A percentile compares a stretch with the other conserved stretches of the same genome.
phyloP scores from a whole-genome alignment of 37 sponge, comb jelly and placozoan genomes.

The Ianthella basta region DNA sequence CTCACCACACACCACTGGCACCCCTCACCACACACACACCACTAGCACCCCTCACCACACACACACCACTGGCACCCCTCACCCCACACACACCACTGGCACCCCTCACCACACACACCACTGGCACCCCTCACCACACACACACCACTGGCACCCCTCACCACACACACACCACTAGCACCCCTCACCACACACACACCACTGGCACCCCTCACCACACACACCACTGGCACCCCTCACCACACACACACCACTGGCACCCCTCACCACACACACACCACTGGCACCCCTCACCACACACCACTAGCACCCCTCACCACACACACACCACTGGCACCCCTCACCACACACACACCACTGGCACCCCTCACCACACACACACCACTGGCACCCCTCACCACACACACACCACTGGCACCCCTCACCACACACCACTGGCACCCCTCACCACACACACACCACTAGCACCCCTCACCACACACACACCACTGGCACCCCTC shows the following conservation, averaged over 20 bases:
- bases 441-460: no score
- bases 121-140: conserved; percentile 19
- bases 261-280: neutral
- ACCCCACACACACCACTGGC: no score
- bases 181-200: neutral
- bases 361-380: conserved; percentile 4
- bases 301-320: no score
- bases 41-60: neutral
- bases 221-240: neutral
- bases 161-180: neutral
- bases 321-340: no score
- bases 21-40: no score
- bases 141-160: no score
- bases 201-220: neutral
- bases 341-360: neutral
- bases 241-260: no score
- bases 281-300: no score
- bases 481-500: neutral
- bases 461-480: neutral
- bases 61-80: neutral
- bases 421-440: no score
- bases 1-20: no score
- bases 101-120: neutral
- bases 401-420: neutral
- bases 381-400: neutral